Conservation (phyloP, 2,797 vertebrate species). For the Hipposideros larvatus region DNA sequence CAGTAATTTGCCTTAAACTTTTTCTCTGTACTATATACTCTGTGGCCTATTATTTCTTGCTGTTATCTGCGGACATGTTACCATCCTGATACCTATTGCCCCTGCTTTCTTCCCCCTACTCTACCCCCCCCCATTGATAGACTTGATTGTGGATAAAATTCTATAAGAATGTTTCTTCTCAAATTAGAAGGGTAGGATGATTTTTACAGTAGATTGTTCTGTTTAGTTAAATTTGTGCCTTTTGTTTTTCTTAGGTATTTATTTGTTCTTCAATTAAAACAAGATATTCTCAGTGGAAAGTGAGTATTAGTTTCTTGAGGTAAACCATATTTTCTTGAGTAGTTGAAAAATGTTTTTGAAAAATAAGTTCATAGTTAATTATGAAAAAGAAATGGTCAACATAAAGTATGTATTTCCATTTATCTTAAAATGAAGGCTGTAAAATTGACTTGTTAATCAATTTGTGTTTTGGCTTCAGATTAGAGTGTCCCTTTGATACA, state of each 20-base stretch:
- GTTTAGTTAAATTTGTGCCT: constrained; percentile 57
- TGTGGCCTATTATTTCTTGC: neutral
- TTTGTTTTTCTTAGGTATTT: constrained; percentile 93
- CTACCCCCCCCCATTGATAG: neutral
- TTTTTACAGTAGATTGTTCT: constrained; percentile 50
- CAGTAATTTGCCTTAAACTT: neutral
- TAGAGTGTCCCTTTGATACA: constrained; percentile 97
- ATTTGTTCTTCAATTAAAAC: constrained; percentile 98
- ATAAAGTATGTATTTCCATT: constrained; percentile 11
- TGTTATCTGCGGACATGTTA: neutral
- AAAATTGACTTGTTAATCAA: constrained; percentile 55
- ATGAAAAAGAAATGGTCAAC: neutral
- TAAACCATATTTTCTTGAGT: constrained; percentile 29
- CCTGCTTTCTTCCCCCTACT: neutral
- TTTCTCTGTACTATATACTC: neutral
- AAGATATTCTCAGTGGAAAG: constrained; percentile 98
- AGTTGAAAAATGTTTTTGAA: constrained; percentile 42
- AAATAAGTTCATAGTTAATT: constrained; percentile 48
- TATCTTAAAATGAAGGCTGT: constrained; percentile 59
- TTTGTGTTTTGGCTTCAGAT: constrained; percentile 86
- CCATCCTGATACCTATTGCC: neutral
- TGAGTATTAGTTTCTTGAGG: constrained; percentile 88
- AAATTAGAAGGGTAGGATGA: constrained; percentile 18
- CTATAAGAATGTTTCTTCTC: constrained; percentile 42
- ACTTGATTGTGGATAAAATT: constrained; percentile 5